Conservation (phyloP, 2,797 vertebrate genomes). For the Hirundo rustica region DNA sequence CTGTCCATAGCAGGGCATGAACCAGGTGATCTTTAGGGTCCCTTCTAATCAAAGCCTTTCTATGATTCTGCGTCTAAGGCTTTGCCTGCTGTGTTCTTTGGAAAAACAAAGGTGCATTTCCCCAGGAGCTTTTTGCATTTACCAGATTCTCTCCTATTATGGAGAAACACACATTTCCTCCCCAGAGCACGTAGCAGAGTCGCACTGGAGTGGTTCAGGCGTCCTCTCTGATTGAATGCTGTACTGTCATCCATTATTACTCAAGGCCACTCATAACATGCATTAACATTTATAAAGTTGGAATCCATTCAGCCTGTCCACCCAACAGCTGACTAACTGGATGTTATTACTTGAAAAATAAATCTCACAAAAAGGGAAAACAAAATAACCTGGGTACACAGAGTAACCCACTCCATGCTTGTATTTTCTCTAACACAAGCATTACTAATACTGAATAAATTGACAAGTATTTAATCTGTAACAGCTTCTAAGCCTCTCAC, state of each 20-base stretch:
- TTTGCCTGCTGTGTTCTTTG: background rate
- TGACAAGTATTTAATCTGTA: background rate
- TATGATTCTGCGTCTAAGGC: background rate
- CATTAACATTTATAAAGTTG: slow-evolving; percentile 39
- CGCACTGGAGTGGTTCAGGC: background rate
- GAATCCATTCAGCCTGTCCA: slow-evolving; percentile 17
- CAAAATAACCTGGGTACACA: background rate
- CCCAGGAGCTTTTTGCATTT: background rate
- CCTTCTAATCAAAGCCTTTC: background rate
- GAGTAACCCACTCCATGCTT: background rate
- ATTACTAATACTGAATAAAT: background rate
- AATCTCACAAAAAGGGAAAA: background rate
- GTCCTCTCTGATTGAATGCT: background rate
- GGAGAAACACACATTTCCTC: background rate
- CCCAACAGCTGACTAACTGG: slow-evolving; percentile 36
- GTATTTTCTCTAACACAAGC: background rate
- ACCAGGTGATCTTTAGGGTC: background rate
- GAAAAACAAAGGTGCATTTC: background rate
- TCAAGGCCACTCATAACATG: background rate
- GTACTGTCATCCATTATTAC: background rate
- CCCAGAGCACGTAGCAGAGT: background rate
- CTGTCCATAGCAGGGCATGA: background rate
- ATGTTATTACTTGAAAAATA: slow-evolving; percentile 1
- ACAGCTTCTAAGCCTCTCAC: background rate
- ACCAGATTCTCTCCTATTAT: background rate